phyloP scores from a whole-genome alignment of 2,888 invertebrate species.

The Perizoma affinitatum region DNA sequence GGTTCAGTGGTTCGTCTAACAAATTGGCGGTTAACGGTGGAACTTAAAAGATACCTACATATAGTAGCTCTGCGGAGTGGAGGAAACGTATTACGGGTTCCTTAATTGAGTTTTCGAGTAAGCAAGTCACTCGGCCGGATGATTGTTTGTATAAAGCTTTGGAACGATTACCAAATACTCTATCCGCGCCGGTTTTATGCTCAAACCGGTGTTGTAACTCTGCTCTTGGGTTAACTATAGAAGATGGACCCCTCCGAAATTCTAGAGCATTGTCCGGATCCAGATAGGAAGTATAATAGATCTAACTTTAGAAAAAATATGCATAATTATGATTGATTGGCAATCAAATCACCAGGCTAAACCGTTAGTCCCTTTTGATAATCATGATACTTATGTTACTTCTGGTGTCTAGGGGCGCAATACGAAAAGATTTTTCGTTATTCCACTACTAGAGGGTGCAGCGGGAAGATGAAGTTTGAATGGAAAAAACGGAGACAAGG shows the following conservation, averaged over 20 bases:
- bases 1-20: conserved; percentile 52
- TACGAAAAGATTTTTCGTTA: too few species aligned
- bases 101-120: conserved; percentile 62
- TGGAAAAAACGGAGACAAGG: too few species aligned
- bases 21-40: conserved; percentile 53
- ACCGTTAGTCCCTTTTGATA: too few species aligned
- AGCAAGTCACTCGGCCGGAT: conserved; percentile 43
- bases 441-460: too few species aligned
- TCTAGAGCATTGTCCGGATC: too few species aligned
- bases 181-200: background rate
- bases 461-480: too few species aligned
- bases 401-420: too few species aligned
- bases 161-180: conserved; percentile 13
- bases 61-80: conserved; percentile 7
- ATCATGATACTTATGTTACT: too few species aligned
- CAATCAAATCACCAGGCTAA: too few species aligned
- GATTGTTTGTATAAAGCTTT: conserved; percentile 35
- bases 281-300: too few species aligned
- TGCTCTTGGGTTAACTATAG: background rate
- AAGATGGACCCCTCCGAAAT: background rate
- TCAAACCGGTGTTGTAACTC: background rate
- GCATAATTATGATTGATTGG: too few species aligned
- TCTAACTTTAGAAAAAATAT: too few species aligned
- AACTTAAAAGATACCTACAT: conserved; percentile 25
- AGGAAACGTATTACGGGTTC: conserved; percentile 50